phyloP scores from a whole-genome alignment of 2,888 invertebrate genomes.

The Lepidonotus clava region DNA sequence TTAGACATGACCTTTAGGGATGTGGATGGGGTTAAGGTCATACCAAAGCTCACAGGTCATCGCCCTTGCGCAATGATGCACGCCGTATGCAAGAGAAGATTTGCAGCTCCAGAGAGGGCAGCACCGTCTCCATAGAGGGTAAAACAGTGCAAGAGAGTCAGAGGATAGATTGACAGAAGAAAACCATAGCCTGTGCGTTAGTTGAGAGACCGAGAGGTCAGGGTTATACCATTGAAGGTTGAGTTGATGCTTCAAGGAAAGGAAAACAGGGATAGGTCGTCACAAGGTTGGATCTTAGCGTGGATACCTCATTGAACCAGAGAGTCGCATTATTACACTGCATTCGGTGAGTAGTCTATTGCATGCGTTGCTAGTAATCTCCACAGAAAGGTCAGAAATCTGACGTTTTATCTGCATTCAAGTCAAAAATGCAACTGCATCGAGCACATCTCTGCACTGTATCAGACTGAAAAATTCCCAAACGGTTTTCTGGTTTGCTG shows the following conservation, averaged over 20 bases:
- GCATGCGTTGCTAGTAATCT: no score
- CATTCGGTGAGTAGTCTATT: slow-evolving; percentile 5
- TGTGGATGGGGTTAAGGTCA: neutral
- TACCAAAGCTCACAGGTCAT: slow-evolving; percentile 17
- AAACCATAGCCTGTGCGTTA: neutral
- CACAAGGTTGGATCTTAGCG: neutral
- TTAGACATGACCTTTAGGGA: slow-evolving; percentile 22
- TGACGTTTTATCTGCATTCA: no score
- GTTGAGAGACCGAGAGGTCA: neutral
- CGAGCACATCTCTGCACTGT: no score
- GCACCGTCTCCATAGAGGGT: neutral
- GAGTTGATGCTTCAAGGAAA: neutral
- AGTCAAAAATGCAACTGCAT: no score
- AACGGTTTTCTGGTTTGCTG: no score
- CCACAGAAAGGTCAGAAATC: no score
- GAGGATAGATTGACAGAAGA: neutral
- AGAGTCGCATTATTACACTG: slow-evolving; percentile 5
- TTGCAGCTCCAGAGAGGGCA: no score
- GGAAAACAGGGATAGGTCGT: no score
- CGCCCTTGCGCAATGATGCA: slow-evolving; percentile 3
- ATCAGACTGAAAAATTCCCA: no score
- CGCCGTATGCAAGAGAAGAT: neutral
- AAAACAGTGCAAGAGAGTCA: neutral
- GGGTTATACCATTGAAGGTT: neutral
- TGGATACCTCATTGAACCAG: neutral